Conservation (phyloP, 2,113 vertebrate species). For the Saguinus midas region DNA sequence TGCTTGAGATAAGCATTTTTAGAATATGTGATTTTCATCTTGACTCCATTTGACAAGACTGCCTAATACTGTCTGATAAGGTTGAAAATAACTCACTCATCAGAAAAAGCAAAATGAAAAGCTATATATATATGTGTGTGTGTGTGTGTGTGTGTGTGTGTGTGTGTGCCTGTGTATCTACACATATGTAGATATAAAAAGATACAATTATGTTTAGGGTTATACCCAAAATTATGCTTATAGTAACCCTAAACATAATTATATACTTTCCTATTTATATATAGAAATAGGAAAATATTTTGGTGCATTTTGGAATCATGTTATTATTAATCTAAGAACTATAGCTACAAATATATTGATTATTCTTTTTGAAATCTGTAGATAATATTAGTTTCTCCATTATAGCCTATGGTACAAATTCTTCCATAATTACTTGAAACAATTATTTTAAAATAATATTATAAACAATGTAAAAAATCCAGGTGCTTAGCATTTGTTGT, state of each 20-base stretch:
- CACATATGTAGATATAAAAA: neutral
- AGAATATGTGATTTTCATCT: constrained; percentile 75
- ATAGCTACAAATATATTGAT: neutral
- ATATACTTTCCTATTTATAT: constrained; percentile 64
- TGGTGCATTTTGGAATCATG: neutral
- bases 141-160: too few species aligned
- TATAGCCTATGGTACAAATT: constrained; percentile 63
- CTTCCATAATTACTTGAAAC: constrained; percentile 70
- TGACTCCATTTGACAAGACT: constrained; percentile 29
- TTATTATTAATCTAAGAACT: neutral
- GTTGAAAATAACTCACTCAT: constrained; percentile 70
- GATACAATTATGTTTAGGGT: neutral
- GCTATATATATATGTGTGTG: too few species aligned
- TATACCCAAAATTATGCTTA: too few species aligned
- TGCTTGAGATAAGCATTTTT: constrained; percentile 40
- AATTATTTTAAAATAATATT: constrained; percentile 63
- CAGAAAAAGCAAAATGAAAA: constrained; percentile 30
- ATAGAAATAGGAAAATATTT: constrained; percentile 54
- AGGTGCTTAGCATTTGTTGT: constrained; percentile 74
- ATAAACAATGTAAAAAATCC: constrained; percentile 58
- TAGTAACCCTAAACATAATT: neutral
- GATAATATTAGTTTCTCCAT: constrained; percentile 66
- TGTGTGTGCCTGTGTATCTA: neutral
- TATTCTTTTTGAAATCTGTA: constrained; percentile 70
- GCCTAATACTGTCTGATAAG: constrained; percentile 73